phyloP scores from a whole-genome alignment of 2,113 vertebrate genomes.

The Pelecanoides urinatrix region DNA sequence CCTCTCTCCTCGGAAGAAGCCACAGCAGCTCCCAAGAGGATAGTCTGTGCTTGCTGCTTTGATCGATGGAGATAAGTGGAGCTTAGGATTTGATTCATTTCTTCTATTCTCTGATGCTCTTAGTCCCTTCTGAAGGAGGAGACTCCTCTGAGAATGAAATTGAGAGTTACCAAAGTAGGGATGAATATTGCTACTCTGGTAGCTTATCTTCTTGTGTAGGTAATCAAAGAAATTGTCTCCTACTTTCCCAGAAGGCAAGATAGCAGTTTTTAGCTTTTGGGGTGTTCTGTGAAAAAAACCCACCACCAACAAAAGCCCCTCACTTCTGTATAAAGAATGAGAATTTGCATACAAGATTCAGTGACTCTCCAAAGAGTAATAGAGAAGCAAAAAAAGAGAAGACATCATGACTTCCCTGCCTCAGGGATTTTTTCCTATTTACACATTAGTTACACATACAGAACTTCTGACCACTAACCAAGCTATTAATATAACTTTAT shows the following conservation, averaged over 20 bases:
- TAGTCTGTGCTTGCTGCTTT: background rate
- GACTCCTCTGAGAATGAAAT: background rate
- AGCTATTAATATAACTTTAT: slow-evolving; percentile 45
- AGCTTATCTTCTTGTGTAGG: background rate
- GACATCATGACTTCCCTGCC: background rate
- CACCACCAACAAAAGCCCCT: background rate
- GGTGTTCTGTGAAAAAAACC: background rate
- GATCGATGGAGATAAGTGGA: background rate
- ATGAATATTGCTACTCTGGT: background rate
- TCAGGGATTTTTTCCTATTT: slow-evolving; percentile 9
- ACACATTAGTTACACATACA: slow-evolving; percentile 18
- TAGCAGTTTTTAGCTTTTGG: background rate
- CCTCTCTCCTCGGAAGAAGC: background rate
- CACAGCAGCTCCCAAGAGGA: background rate
- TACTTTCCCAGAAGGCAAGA: background rate
- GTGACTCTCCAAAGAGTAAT: background rate
- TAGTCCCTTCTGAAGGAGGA: background rate
- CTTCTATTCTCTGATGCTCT: background rate
- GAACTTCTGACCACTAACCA: slow-evolving; percentile 33
- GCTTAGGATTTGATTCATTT: background rate
- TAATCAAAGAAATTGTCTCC: background rate
- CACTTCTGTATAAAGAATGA: slow-evolving; percentile 16
- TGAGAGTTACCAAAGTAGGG: background rate
- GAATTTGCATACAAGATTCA: slow-evolving; percentile 12
- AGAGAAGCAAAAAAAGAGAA: background rate